Evolutionary conservation across 2,113 vertebrate genomes (phyloP).

Genomic region (Platichthys flesus): DNA sequence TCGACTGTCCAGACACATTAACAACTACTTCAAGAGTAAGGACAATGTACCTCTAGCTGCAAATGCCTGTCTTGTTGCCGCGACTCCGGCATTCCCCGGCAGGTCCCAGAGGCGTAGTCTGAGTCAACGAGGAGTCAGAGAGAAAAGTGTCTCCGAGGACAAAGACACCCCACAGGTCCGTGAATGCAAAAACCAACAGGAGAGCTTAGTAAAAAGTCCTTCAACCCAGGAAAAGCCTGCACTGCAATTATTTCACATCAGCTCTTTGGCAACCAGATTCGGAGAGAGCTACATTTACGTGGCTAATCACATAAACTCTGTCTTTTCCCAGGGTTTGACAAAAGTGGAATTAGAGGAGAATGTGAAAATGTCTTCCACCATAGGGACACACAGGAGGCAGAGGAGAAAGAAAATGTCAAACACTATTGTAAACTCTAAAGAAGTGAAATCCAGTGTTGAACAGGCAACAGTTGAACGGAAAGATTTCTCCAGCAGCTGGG

Average conservation of each 20-base stretch:
- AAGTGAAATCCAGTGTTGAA: slow-evolving; percentile 1
- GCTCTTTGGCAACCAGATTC: slow-evolving; percentile 73
- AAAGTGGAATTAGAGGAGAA: slow-evolving; percentile 22
- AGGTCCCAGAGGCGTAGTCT: slow-evolving; percentile 42
- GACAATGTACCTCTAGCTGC: slow-evolving; percentile 4
- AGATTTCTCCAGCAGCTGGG: slow-evolving; percentile 43
- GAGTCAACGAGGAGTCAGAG: slow-evolving; percentile 37
- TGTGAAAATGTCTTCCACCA: slow-evolving; percentile 3
- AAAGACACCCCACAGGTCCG: slow-evolving; percentile 9
- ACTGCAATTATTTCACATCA: slow-evolving; percentile 77
- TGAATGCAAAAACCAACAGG: slow-evolving; percentile 12
- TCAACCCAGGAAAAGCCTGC: slow-evolving; percentile 20
- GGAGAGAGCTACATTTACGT: slow-evolving; percentile 79
- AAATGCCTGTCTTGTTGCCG: slow-evolving; percentile 14
- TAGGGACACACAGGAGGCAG: slow-evolving; percentile 14
- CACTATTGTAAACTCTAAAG: slow-evolving; percentile 8
- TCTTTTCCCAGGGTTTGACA: slow-evolving; percentile 50
- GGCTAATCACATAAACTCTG: slow-evolving; percentile 78
- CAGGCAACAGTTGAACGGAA: slow-evolving; percentile 12
- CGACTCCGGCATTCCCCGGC: slow-evolving; percentile 33
- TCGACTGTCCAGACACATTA: slow-evolving; percentile 67
- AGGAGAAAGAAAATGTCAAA: slow-evolving; percentile 43
- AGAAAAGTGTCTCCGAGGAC: slow-evolving; percentile 15
- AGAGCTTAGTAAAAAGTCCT: slow-evolving; percentile 11
- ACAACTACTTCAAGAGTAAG: slow-evolving; percentile 71